Percentiles rank a stretch among this genome's conserved stretches.
Evolutionary conservation across 2,113 vertebrate genomes (phyloP).

Genomic region (Bubo scandiacus): DNA sequence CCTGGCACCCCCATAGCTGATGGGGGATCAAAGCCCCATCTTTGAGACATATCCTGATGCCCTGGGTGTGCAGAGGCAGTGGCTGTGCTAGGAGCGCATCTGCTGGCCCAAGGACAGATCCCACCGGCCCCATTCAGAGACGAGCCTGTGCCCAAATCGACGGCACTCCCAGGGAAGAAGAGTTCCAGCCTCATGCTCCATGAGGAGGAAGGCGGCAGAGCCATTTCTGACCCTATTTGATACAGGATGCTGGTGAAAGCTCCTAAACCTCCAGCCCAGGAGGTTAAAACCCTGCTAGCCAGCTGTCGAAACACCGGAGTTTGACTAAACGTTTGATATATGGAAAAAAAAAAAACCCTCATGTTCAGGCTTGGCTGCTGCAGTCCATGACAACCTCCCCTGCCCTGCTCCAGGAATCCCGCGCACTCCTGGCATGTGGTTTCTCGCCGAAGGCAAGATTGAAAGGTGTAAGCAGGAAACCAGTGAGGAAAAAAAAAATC

Average conservation of each 20-base stretch:
- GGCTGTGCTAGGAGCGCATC: not conserved
- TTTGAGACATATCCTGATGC: not conserved
- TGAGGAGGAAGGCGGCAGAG: not conserved
- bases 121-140: not conserved
- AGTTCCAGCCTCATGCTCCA: not conserved
- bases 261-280: not conserved
- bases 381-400: not conserved
- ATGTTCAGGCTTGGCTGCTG: fast-evolving
- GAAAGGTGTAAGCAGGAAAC: not conserved
- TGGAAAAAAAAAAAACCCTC: too few species aligned
- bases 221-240: fast-evolving
- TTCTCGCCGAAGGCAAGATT: fast-evolving
- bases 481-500: too few species aligned
- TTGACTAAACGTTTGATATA: fast-evolving
- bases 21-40: too few species aligned
- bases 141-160: not conserved
- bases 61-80: not conserved
- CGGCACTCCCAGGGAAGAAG: fast-evolving
- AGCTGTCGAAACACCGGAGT: fast-evolving
- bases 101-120: not conserved
- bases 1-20: not conserved
- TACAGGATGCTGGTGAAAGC: not conserved
- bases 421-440: not conserved
- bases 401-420: not conserved
- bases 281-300: fast-evolving